Conservation (phyloP, 2,888 invertebrate genomes). For the Pachydiplax longipennis region DNA sequence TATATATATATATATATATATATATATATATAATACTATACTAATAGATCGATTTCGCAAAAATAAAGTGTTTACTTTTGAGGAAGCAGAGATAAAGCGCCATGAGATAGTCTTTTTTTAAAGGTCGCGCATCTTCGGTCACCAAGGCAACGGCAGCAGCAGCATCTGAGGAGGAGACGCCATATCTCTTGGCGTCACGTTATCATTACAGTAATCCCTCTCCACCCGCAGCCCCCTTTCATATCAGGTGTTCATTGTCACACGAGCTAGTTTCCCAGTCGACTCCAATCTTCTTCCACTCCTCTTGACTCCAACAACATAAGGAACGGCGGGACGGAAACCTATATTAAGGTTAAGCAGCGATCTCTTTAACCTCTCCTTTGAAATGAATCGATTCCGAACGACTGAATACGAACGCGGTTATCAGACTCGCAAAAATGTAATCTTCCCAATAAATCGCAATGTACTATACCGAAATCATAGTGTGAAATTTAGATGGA, state of each 20-base stretch:
- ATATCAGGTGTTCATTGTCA: conserved; percentile 38
- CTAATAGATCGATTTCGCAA: too few relatives aligned
- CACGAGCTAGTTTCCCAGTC: conserved; percentile 13
- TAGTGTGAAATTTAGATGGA: too few relatives aligned
- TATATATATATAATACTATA: too few relatives aligned
- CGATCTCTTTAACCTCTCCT: neutral
- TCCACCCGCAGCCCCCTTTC: neutral
- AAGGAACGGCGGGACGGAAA: neutral
- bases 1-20: too few relatives aligned
- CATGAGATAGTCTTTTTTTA: neutral
- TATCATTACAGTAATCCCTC: neutral
- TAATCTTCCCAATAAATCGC: too few relatives aligned
- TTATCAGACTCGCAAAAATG: too few relatives aligned
- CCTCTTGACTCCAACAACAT: neutral
- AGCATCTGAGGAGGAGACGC: neutral
- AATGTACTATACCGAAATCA: too few relatives aligned
- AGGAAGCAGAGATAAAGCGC: too few relatives aligned
- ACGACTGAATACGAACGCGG: too few relatives aligned
- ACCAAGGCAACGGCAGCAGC: neutral
- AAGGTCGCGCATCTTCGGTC: neutral
- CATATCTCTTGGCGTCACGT: neutral
- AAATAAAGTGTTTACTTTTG: too few relatives aligned
- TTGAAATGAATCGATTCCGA: too few relatives aligned
- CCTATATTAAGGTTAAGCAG: neutral
- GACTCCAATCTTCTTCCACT: neutral